These are phyloP conservation scores for Anisognathus igniventris DNA, from an alignment of 2,797 vertebrate genomes.

Conservation along the genomic window DNA sequence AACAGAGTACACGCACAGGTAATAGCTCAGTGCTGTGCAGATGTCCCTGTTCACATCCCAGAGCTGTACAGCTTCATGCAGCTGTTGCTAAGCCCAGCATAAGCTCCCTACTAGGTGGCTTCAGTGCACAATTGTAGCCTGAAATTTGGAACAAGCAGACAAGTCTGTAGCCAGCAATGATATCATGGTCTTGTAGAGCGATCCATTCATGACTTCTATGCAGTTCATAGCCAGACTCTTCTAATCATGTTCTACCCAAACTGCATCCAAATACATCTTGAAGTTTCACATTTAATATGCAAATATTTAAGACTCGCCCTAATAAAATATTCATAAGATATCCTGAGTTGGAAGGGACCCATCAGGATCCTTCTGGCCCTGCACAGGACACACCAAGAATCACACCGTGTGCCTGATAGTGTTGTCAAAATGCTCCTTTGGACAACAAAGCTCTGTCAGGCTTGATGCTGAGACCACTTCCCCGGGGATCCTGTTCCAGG, in stretches of 20 bases:
- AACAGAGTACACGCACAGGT: rapidly evolving
- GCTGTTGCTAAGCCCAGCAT: neutral
- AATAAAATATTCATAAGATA: neutral
- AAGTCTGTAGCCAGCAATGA: neutral
- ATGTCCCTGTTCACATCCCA: neutral
- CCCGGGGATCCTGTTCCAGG: neutral
- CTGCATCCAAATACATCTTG: neutral
- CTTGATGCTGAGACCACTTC: neutral
- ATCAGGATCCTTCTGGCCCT: neutral
- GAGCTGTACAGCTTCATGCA: neutral
- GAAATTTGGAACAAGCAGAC: neutral
- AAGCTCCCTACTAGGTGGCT: neutral
- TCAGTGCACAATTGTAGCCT: neutral
- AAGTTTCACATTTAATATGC: neutral
- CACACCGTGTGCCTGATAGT: neutral
- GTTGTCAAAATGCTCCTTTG: neutral
- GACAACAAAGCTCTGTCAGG: neutral
- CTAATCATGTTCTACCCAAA: rapidly evolving
- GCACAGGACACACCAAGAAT: neutral
- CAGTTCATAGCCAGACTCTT: neutral
- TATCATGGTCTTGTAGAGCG: rapidly evolving
- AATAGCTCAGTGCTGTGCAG: neutral
- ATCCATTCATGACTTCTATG: neutral
- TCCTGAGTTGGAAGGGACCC: neutral
- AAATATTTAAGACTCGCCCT: neutral